Conservation (phyloP, 2,888 invertebrate species). For the Hydrotaea diabolus region DNA sequence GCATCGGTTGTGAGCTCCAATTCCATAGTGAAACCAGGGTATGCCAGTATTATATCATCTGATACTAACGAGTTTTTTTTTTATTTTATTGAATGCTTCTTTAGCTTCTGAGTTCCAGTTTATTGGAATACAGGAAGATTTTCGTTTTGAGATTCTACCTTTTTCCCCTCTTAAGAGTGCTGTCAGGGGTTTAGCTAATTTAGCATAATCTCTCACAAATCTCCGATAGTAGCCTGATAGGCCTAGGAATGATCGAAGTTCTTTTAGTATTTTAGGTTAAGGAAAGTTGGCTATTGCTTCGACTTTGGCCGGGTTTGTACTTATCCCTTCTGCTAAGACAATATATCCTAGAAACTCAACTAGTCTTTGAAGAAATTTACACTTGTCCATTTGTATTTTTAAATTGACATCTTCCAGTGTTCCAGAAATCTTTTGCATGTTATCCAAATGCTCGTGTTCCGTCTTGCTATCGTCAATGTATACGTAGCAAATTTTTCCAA, state of each 20-base stretch:
- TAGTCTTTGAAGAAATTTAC: constrained; percentile 17
- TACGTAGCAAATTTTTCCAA: too few relatives aligned
- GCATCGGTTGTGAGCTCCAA: constrained; percentile 40
- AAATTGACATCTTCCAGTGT: constrained; percentile 12
- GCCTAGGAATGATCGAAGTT: too few relatives aligned
- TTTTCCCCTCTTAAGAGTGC: too few relatives aligned
- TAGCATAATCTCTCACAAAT: too few relatives aligned
- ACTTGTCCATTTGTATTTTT: constrained; percentile 23
- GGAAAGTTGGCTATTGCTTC: constrained; percentile 7
- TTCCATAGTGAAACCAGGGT: constrained; percentile 28
- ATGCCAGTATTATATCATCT: constrained; percentile 23
- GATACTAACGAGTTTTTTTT: constrained; percentile 2
- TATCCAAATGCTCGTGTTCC: constrained; percentile 19
- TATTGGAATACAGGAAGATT: too few relatives aligned
- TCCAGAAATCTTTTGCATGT: neutral
- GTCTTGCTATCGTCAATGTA: constrained; percentile 8
- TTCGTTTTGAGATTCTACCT: too few relatives aligned
- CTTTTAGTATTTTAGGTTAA: too few relatives aligned
- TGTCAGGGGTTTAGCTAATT: too few relatives aligned
- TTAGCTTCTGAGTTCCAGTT: neutral
- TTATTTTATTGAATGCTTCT: too few relatives aligned
- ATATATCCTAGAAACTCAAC: constrained; percentile 14
- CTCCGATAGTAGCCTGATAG: too few relatives aligned
- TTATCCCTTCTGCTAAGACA: too few relatives aligned
- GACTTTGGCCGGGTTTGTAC: constrained; percentile 15